Evolutionary conservation across 2,888 invertebrate genomes (phyloP), one percentile per base, ranked within the genome.

Genomic region (Eilema sororculum): DNA sequence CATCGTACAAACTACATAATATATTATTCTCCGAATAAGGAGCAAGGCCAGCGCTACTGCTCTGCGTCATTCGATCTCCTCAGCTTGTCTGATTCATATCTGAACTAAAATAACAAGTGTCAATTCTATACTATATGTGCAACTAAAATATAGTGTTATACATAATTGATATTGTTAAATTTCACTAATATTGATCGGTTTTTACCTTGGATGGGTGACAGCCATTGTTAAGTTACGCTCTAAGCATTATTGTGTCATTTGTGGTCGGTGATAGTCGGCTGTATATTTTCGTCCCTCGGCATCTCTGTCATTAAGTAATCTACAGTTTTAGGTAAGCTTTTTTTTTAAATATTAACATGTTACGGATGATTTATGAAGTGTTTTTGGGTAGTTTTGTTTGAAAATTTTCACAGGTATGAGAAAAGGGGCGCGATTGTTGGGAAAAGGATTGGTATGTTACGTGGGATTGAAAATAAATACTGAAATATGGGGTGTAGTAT

Each of bases 111-210:
- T 62, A 73, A 52, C 60, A 56, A 52, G 46, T 61, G 60, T 57
- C 5, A 3, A 56, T 22, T 57, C 3, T 57, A 57, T 24, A 24
- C 20, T 20, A 20, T 9, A n/a, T 25, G 56, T 61, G 70, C 52
- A 56, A 13, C 41, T 41, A 61, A 25, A 69, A 72, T 12, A 10
- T 37, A 37, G 10, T 12, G 69, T 69, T 33, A 52, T 78, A 72
- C 68, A 82, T 83, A 81, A 84, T 84, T 85, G 78, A 68, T 76
- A 77, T 72, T 76, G 78, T 72, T 68, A 79, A 62, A 81, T 83
- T 78, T 76, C 79, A 83, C 74, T 73, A 78, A 77, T 73, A 78
- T 77, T 80, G 78, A 91, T 93, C 92, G 92, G 92, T 92, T 87
- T 86, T 86, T 78, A 72, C 77, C 77, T 69, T 68, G 57, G 68